Percentiles rank a stretch among this genome's conserved stretches.
Conservation (phyloP, 2,888 invertebrate genomes). For the Augochlorella aurata region DNA sequence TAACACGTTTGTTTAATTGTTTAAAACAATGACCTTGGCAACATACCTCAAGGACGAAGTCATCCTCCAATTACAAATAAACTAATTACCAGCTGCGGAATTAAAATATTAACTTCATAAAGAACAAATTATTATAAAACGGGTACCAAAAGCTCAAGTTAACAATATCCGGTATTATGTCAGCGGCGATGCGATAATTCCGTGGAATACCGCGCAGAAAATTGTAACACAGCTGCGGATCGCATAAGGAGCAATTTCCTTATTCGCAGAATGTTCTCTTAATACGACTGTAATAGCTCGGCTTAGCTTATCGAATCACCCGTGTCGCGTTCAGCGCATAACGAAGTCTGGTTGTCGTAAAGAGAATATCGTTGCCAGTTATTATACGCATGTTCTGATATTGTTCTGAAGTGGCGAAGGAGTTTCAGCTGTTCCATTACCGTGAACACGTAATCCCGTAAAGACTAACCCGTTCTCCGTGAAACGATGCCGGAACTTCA, state of each 20-base stretch:
- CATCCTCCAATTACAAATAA: too few species aligned
- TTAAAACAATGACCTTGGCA: too few species aligned
- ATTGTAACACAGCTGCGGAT: background rate
- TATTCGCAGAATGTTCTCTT: background rate
- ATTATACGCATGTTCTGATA: conserved; percentile 56
- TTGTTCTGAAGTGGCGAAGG: conserved; percentile 39
- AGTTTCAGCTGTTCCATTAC: conserved; percentile 48
- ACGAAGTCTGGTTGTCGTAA: conserved; percentile 15
- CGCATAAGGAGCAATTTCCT: background rate
- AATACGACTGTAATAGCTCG: conserved; percentile 4
- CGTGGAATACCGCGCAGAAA: background rate
- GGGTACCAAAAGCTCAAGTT: too few species aligned
- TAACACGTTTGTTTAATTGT: too few species aligned
- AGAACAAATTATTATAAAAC: too few species aligned
- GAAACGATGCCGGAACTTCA: conserved; percentile 44
- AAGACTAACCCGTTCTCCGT: conserved; percentile 32
- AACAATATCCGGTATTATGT: too few species aligned
- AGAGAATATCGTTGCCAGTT: conserved; percentile 49
- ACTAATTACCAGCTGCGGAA: too few species aligned
- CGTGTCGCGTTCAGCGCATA: background rate
- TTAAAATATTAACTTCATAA: too few species aligned
- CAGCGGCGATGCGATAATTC: background rate
- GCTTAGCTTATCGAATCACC: conserved; percentile 9
- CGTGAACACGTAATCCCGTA: conserved; percentile 55
- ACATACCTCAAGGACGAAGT: too few species aligned